These are phyloP conservation scores for Spatulosminthurus flaviceps DNA, from an alignment of 2,888 invertebrate genomes.

Conservation along the genomic window DNA sequence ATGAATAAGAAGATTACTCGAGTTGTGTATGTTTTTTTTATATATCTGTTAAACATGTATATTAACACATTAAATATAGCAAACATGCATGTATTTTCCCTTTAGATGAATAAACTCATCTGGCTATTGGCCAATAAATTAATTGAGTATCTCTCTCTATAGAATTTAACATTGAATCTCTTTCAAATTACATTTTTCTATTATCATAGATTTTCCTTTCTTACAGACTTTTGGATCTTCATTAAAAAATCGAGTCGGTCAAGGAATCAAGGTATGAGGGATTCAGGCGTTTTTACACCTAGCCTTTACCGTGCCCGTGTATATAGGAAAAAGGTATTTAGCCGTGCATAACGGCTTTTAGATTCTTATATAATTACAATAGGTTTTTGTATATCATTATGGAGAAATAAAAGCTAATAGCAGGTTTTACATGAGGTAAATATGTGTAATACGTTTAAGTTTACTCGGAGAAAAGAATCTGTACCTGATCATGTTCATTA, in stretches of 20 bases:
- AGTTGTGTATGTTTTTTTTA: not conserved
- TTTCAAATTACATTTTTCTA: constrained; percentile 13
- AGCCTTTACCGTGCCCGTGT: not conserved
- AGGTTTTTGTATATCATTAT: not conserved
- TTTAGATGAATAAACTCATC: not conserved
- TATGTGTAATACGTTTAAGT: not conserved
- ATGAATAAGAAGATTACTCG: not conserved
- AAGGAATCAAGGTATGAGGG: not conserved
- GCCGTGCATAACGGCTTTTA: no score
- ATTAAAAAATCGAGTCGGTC: not conserved
- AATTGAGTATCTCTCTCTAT: not conserved
- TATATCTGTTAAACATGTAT: not conserved
- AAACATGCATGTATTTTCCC: no score
- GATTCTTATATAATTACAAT: no score
- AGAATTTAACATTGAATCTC: not conserved
- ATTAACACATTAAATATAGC: not conserved
- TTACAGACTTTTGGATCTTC: constrained; percentile 9
- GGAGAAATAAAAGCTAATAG: not conserved
- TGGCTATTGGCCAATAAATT: constrained; percentile 25
- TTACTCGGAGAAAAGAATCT: not conserved
- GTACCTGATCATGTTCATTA: not conserved
- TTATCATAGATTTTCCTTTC: constrained; percentile 8
- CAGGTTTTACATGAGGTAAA: not conserved
- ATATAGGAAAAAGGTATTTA: no score
- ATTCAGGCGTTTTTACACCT: not conserved